phyloP scores from a whole-genome alignment of 2,113 vertebrate genomes.

The Corythornis cristatus region DNA sequence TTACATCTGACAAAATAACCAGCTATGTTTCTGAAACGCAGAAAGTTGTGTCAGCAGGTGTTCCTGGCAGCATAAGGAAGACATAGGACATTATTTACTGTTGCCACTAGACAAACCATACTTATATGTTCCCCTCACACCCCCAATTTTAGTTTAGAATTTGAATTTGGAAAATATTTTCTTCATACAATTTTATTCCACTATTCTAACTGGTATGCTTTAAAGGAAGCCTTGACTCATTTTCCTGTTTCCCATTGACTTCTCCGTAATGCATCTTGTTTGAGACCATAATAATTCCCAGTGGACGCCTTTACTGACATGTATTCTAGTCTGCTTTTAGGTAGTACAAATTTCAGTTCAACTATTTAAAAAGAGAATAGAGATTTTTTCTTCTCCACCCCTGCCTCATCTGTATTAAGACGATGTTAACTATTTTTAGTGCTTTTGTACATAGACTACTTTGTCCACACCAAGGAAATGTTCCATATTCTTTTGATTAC shows the following conservation, averaged over 20 bases:
- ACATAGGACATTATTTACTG: neutral
- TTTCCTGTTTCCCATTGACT: neutral
- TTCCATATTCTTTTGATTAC: neutral
- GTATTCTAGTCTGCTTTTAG: neutral
- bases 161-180: neutral
- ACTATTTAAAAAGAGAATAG: neutral
- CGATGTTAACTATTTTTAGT: neutral
- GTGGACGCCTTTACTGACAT: neutral
- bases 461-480: neutral
- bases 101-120: neutral
- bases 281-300: neutral
- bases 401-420: neutral
- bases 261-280: neutral
- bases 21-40: neutral
- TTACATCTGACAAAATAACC: neutral
- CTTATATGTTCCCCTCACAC: neutral
- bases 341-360: neutral
- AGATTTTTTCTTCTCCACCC: neutral
- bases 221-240: neutral
- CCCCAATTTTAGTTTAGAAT: neutral
- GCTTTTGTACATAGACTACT: neutral
- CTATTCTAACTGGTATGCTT: neutral
- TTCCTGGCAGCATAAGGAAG: neutral
- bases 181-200: neutral
- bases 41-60: neutral